phyloP scores from a whole-genome alignment of 2,797 vertebrate genomes.

The Gephyroberyx darwinii region DNA sequence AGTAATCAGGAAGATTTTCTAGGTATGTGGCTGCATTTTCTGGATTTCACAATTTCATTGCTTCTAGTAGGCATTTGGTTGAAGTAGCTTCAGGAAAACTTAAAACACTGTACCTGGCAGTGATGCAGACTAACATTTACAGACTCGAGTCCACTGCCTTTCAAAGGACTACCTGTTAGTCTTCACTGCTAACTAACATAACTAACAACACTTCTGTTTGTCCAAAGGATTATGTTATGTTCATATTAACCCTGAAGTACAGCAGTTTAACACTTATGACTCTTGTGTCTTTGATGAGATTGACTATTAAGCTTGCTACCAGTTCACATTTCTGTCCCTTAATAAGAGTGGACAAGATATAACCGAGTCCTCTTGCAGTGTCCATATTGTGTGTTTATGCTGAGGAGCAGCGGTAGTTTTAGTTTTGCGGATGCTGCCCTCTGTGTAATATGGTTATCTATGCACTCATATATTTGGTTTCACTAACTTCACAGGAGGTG shows the following conservation, averaged over 20 bases:
- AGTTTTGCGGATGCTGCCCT: constrained; percentile 31
- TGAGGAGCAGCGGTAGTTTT: background rate
- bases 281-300: background rate
- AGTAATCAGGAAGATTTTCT: background rate
- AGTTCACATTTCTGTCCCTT: constrained; percentile 10
- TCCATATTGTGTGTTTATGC: background rate
- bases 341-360: background rate
- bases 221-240: constrained; percentile 7
- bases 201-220: constrained; percentile 7
- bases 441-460: constrained; percentile 51
- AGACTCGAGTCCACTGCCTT: background rate
- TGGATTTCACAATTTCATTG: background rate
- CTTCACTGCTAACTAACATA: background rate
- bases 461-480: constrained; percentile 56
- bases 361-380: background rate
- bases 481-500: constrained; percentile 19
- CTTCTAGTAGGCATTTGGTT: background rate
- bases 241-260: constrained; percentile 3
- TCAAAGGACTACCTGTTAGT: background rate
- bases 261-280: constrained; percentile 1
- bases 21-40: background rate
- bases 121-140: background rate
- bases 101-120: background rate
- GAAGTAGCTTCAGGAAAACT: background rate
- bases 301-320: background rate